phyloP scores from a whole-genome alignment of 2,797 vertebrate species.

The Botia kubotai region DNA sequence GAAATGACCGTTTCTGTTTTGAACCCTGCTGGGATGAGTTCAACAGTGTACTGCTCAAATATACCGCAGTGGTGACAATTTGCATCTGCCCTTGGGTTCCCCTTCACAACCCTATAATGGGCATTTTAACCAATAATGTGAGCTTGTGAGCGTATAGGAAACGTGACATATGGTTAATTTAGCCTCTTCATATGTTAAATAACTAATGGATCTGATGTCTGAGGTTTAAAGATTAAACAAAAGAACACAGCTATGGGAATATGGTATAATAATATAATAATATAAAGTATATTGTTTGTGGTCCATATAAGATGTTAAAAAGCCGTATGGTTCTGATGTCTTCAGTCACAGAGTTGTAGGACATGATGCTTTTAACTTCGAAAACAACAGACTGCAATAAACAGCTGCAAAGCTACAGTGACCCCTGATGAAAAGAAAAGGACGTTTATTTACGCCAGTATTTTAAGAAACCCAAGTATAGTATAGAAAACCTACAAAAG shows the following conservation, averaged over 20 bases:
- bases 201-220: neutral
- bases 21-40: slow-evolving; percentile 15
- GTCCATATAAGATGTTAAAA: neutral
- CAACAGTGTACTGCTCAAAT: slow-evolving; percentile 20
- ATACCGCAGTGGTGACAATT: slow-evolving; percentile 46
- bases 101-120: slow-evolving; percentile 69
- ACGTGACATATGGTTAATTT: neutral
- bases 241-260: neutral
- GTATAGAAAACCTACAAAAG: neutral
- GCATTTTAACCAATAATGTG: slow-evolving; percentile 25
- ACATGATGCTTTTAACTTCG: slow-evolving; percentile 3
- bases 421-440: neutral
- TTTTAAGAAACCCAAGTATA: neutral
- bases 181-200: neutral
- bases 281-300: too few species aligned
- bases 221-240: neutral
- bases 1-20: neutral
- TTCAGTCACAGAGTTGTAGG: neutral
- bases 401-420: slow-evolving; percentile 16
- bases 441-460: neutral
- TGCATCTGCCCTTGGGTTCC: slow-evolving; percentile 76
- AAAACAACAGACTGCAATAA: neutral
- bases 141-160: neutral
- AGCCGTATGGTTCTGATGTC: neutral
- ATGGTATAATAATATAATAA: too few species aligned